phyloP scores from a whole-genome alignment of 2,888 invertebrate genomes.

The Lasioglossum zephyrum region DNA sequence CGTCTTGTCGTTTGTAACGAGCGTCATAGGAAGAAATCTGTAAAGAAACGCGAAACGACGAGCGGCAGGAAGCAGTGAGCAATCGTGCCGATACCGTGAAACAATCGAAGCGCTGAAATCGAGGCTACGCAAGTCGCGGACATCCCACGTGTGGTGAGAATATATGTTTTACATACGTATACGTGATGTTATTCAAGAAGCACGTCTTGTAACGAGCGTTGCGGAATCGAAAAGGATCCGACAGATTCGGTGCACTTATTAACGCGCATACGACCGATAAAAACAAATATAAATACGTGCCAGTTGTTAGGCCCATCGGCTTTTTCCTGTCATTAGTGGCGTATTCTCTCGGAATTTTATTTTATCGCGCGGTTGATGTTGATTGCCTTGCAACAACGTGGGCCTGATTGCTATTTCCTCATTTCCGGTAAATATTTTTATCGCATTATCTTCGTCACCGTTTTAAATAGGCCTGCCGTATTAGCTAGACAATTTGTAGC shows the following conservation, averaged over 20 bases:
- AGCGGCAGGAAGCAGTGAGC: constrained; percentile 32
- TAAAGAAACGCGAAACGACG: neutral
- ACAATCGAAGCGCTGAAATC: constrained; percentile 15
- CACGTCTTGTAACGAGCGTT: neutral
- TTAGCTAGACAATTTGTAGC: neutral
- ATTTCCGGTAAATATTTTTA: constrained; percentile 24
- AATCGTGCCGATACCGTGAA: neutral
- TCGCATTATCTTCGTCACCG: constrained; percentile 8
- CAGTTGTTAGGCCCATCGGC: constrained; percentile 25
- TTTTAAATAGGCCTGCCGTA: neutral
- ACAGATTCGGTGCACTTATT: constrained; percentile 18
- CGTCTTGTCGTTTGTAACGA: constrained; percentile 15
- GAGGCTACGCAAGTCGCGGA: neutral
- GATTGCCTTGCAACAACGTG: neutral
- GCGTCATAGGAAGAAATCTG: neutral
- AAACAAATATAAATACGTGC: neutral
- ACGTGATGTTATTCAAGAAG: constrained; percentile 36
- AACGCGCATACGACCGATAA: neutral
- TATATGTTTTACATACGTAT: constrained; percentile 51
- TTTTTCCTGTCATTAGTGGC: neutral
- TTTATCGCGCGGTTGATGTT: neutral
- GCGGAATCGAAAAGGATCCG: constrained; percentile 32
- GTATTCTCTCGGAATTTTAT: neutral
- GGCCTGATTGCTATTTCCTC: neutral
- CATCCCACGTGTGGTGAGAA: constrained; percentile 55